A percentile compares a stretch with the other conserved stretches of the same genome.
These are phyloP conservation scores for Macaria liturata DNA, from an alignment of 2,888 invertebrate genomes.

Conservation along the genomic window DNA sequence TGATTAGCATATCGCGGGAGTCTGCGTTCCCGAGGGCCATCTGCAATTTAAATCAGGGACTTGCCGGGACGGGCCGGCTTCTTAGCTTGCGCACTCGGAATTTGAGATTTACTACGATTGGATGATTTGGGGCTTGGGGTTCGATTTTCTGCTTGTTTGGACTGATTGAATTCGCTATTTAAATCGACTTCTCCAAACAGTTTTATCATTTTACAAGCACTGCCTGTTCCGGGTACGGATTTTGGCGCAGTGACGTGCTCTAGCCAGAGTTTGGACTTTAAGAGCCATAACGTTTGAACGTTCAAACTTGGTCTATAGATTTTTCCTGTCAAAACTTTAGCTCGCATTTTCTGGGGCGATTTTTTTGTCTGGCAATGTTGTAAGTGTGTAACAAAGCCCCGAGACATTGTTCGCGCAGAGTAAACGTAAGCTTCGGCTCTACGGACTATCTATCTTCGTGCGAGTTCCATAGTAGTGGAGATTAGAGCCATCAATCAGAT, in stretches of 20 bases:
- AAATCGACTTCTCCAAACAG: conserved; percentile 61
- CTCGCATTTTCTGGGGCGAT: neutral
- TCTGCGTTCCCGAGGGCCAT: conserved; percentile 77
- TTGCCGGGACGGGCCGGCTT: conserved; percentile 76
- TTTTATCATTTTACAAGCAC: conserved; percentile 41
- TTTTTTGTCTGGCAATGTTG: conserved; percentile 6
- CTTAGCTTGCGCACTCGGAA: conserved; percentile 76
- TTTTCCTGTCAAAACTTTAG: conserved; percentile 11
- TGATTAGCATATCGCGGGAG: conserved; percentile 83
- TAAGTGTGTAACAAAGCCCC: conserved; percentile 17
- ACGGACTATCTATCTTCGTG: conserved; percentile 56
- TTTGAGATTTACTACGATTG: conserved; percentile 80
- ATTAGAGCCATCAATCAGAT: conserved; percentile 72
- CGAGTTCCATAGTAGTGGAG: conserved; percentile 62
- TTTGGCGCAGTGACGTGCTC: conserved; percentile 22
- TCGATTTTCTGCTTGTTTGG: conserved; percentile 81
- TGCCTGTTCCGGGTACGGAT: conserved; percentile 31
- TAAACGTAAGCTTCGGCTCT: conserved; percentile 34
- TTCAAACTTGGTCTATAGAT: conserved; percentile 14
- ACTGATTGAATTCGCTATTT: conserved; percentile 74
- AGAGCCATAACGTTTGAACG: conserved; percentile 11
- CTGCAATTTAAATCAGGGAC: conserved; percentile 82
- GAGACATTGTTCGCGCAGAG: conserved; percentile 20
- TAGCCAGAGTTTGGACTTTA: conserved; percentile 12
- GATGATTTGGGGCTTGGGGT: conserved; percentile 79